These are phyloP conservation scores for Aplysia californica DNA, from an alignment of 1,140 invertebrate genomes.

Conservation along the genomic window DNA sequence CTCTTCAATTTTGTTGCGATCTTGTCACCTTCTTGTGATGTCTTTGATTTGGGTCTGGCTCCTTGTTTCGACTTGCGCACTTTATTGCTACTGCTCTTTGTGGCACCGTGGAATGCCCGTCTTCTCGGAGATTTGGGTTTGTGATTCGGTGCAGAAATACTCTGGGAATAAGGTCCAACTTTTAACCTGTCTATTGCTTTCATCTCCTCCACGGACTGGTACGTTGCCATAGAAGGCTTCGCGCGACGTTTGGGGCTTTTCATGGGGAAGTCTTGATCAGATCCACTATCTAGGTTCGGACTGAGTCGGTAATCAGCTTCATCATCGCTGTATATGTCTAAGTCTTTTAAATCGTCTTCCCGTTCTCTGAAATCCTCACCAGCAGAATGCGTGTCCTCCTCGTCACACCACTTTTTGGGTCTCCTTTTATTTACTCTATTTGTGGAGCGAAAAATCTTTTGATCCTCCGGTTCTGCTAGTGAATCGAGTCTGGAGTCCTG, in stretches of 20 bases:
- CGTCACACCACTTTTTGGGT: neutral
- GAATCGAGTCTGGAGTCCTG: too few species aligned
- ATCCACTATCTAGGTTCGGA: neutral
- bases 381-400: neutral
- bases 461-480: too few species aligned
- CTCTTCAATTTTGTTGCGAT: neutral
- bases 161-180: slow-evolving; percentile 2
- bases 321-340: neutral
- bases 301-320: neutral
- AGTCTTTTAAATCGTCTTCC: neutral
- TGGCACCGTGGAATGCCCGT: neutral
- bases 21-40: neutral
- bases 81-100: neutral
- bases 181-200: slow-evolving; percentile 2
- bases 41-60: neutral
- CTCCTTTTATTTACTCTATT: too few species aligned
- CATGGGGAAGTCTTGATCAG: too few species aligned
- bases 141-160: neutral
- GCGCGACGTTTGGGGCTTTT: neutral
- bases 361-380: too few species aligned
- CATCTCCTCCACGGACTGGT: slow-evolving; percentile 1
- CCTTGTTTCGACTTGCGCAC: neutral
- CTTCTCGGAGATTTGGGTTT: slow-evolving; percentile 1
- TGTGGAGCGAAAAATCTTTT: too few species aligned
- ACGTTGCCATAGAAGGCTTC: neutral